A percentile compares a stretch with the other conserved stretches of the same genome.
Evolutionary conservation across 2,113 vertebrate genomes (phyloP).

Genomic region (Rhynchomys soricoides): DNA sequence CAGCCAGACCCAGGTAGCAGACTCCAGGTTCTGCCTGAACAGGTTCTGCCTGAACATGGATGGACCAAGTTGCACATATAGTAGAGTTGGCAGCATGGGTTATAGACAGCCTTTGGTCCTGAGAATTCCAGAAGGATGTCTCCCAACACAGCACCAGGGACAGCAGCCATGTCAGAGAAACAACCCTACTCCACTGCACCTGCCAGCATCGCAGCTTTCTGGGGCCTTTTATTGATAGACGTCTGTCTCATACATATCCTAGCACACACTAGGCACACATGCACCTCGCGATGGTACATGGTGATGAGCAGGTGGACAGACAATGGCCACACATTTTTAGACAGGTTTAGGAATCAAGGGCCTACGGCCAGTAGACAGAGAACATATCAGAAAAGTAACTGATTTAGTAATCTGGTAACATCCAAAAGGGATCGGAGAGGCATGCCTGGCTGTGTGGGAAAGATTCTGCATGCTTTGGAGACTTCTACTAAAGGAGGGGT

Average conservation of each 20-base stretch:
- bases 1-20: not conserved
- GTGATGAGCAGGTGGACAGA: not conserved
- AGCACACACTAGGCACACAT: not conserved
- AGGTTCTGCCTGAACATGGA: not conserved
- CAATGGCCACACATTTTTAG: not conserved
- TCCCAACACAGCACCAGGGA: not conserved
- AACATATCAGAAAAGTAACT: not conserved
- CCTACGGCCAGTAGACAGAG: not conserved
- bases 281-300: not conserved
- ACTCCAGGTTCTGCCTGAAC: not conserved
- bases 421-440: not conserved
- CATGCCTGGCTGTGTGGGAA: not conserved
- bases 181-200: accelerated
- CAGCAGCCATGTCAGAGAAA: not conserved
- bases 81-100: not conserved
- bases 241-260: not conserved
- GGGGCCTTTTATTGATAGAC: not conserved
- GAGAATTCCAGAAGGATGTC: not conserved
- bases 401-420: not conserved
- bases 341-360: not conserved
- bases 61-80: not conserved
- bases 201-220: not conserved
- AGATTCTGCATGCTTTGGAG: slow-evolving; percentile 4
- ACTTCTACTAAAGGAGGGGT: not conserved
- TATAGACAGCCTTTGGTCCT: not conserved